phyloP scores from a whole-genome alignment of 1,140 invertebrate species.

The Trinorchestia longiramus region DNA sequence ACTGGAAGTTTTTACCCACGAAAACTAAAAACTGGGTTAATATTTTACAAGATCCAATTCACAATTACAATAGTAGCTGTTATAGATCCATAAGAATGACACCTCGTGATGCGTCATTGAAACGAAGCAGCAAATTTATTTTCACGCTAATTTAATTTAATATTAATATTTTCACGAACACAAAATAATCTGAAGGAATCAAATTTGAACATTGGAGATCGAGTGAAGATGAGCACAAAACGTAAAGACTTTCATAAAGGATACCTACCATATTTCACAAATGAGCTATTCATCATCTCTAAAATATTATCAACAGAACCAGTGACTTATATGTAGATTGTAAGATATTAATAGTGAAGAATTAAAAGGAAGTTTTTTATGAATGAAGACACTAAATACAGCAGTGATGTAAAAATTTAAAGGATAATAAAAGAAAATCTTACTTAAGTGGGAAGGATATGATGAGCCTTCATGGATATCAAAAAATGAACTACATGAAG shows the following conservation, averaged over 20 bases:
- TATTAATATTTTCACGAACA: no score
- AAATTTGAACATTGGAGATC: neutral
- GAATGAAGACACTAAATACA: neutral
- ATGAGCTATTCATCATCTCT: constrained; percentile 32
- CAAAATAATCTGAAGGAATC: no score
- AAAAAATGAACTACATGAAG: neutral
- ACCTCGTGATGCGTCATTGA: neutral
- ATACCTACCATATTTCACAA: neutral
- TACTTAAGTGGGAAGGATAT: neutral
- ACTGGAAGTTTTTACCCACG: no score
- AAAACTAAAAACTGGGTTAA: constrained; percentile 66
- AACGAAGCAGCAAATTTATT: neutral
- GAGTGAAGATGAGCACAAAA: neutral
- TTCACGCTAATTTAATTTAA: neutral
- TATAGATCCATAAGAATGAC: constrained; percentile 66
- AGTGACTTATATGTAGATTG: neutral
- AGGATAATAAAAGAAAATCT: neutral
- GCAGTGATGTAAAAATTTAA: neutral
- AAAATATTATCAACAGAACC: neutral
- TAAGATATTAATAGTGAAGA: neutral
- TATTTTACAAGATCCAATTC: constrained; percentile 65
- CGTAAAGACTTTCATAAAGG: constrained; percentile 12
- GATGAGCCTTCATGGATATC: neutral
- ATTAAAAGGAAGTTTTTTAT: neutral
- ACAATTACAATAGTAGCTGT: constrained; percentile 67